These are phyloP conservation scores for Patella ulyssiponensis DNA, from an alignment of 2,888 invertebrate species.

Conservation along the genomic window DNA sequence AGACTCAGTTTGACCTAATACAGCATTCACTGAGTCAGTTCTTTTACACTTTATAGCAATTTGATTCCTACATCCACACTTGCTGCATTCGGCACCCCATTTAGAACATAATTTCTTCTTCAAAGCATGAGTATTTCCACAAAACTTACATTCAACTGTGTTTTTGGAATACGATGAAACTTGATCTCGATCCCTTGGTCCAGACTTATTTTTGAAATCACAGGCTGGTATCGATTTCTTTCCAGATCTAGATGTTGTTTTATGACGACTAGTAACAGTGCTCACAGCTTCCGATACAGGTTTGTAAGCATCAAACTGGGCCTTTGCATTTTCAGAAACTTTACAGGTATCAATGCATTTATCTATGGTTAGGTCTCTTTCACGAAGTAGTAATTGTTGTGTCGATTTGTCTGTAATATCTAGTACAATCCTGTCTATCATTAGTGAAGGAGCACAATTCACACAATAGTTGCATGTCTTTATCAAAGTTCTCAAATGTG, in stretches of 20 bases:
- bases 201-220: no score
- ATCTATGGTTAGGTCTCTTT: slow-evolving; percentile 20
- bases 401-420: slow-evolving; percentile 29
- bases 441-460: slow-evolving; percentile 16
- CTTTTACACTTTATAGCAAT: slow-evolving; percentile 18
- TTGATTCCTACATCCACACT: slow-evolving; percentile 22
- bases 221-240: no score
- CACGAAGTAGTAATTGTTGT: slow-evolving; percentile 23
- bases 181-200: no score
- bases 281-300: no score
- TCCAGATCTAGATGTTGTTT: no score
- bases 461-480: slow-evolving; percentile 31
- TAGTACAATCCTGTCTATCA: slow-evolving; percentile 27
- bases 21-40: background rate
- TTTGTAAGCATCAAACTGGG: slow-evolving; percentile 14
- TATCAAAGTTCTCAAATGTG: slow-evolving; percentile 22
- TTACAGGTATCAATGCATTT: slow-evolving; percentile 30
- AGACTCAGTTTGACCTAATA: background rate
- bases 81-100: slow-evolving; percentile 15
- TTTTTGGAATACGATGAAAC: no score
- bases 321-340: slow-evolving; percentile 25
- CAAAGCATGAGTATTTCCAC: slow-evolving; percentile 20
- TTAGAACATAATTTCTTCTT: slow-evolving; percentile 26
- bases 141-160: slow-evolving; percentile 19
- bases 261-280: no score